A percentile compares a stretch with the other conserved stretches of the same genome.
Evolutionary conservation across 2,797 vertebrate genomes (phyloP).

Genomic region (Simalia tracyae): DNA sequence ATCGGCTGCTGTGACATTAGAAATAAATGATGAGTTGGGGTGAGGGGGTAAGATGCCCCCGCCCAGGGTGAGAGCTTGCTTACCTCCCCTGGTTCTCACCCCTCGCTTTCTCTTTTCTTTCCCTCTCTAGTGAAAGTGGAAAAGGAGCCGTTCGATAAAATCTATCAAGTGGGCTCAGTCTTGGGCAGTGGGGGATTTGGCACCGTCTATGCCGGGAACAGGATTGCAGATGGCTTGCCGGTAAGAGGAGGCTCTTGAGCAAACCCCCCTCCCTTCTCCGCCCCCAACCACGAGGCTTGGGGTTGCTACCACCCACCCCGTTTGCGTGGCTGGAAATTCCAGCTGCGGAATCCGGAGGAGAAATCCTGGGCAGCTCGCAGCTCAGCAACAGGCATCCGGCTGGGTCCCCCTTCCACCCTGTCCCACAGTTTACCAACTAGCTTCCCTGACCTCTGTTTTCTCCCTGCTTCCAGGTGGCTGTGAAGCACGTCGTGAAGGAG

Average conservation of each 20-base stretch:
- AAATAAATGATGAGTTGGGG: neutral
- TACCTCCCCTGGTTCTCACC: neutral
- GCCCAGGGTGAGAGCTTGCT: neutral
- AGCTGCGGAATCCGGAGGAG: neutral
- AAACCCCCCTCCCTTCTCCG: neutral
- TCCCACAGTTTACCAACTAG: too few species aligned
- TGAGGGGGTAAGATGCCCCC: neutral
- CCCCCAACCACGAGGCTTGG: conserved; percentile 15
- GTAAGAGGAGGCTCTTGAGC: conserved; percentile 74
- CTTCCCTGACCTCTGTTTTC: neutral
- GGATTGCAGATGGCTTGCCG: conserved; percentile 90
- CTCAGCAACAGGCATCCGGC: neutral
- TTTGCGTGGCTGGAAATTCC: conserved; percentile 6
- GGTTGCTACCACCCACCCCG: neutral
- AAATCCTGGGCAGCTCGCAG: neutral
- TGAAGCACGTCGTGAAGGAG: conserved; percentile 93
- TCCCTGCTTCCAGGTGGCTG: conserved; percentile 80
- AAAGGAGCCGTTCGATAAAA: conserved; percentile 90
- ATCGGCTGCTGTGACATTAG: neutral
- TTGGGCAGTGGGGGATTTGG: conserved; percentile 95
- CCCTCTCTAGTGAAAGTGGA: conserved; percentile 84
- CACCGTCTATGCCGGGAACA: conserved; percentile 90
- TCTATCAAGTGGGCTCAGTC: conserved; percentile 92
- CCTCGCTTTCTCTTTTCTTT: neutral
- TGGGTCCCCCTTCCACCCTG: neutral